phyloP scores from a whole-genome alignment of 1,140 invertebrate genomes.

The Bursaphelenchus mucronatus region DNA sequence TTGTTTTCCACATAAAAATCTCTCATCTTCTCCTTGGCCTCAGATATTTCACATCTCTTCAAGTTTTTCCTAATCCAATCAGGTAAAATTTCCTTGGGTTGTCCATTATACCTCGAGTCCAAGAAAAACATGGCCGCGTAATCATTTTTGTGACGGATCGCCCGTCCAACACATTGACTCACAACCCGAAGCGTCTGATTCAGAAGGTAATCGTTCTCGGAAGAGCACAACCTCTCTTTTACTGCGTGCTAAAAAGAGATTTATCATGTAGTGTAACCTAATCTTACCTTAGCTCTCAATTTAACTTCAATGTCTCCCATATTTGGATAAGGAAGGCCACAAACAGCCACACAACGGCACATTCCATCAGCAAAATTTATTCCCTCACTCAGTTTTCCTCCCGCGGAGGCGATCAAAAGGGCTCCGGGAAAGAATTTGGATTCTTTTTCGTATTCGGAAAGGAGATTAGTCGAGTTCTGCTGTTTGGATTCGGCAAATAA shows the following conservation, averaged over 20 bases:
- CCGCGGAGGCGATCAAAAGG: slow-evolving; percentile 30
- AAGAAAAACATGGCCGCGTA: slow-evolving; percentile 10
- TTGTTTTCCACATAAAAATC: too few species aligned
- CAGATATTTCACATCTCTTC: too few species aligned
- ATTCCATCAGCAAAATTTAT: slow-evolving; percentile 19
- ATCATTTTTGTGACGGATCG: slow-evolving; percentile 8
- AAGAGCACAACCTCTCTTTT: slow-evolving; percentile 6
- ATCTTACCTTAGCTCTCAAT: slow-evolving; percentile 14
- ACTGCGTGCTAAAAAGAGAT: slow-evolving; percentile 10
- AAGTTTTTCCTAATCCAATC: too few species aligned
- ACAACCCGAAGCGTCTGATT: slow-evolving; percentile 1
- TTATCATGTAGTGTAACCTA: not conserved
- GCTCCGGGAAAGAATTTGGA: not conserved
- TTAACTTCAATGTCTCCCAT: slow-evolving; percentile 11
- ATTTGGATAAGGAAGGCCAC: slow-evolving; percentile 18
- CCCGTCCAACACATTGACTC: slow-evolving; percentile 12
- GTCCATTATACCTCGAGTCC: slow-evolving; percentile 12
- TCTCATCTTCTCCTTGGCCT: too few species aligned
- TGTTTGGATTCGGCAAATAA: too few species aligned
- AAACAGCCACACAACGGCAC: slow-evolving; percentile 3
- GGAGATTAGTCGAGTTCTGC: too few species aligned
- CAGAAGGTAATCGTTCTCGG: not conserved
- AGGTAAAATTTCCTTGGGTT: too few species aligned
- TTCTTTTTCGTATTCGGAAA: too few species aligned
- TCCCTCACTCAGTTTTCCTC: slow-evolving; percentile 18